These are phyloP conservation scores for Yasuhikotakia modesta DNA, from an alignment of 2,797 vertebrate species.

Conservation along the genomic window DNA sequence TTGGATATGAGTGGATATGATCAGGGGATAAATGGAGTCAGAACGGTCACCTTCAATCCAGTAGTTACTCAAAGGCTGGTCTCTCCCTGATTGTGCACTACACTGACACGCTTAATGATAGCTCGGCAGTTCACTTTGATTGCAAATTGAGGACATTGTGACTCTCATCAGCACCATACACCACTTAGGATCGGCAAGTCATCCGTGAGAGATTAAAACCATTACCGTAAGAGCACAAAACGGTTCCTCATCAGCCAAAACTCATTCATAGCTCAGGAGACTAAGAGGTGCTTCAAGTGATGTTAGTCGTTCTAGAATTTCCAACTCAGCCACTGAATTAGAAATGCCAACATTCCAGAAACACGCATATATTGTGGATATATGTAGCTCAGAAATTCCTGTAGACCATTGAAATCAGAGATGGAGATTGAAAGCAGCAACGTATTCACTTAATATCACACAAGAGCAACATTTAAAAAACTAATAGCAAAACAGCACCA, in stretches of 20 bases:
- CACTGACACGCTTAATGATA: constrained; percentile 2
- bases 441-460: neutral
- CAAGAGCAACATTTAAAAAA: neutral
- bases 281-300: neutral
- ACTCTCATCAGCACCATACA: constrained; percentile 32
- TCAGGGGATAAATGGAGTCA: neutral
- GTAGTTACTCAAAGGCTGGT: neutral
- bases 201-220: constrained; percentile 17
- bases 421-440: no score
- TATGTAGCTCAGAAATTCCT: neutral
- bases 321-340: neutral
- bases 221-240: neutral
- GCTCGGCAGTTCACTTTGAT: constrained; percentile 32
- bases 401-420: no score
- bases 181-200: constrained; percentile 30
- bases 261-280: neutral
- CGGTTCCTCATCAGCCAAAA: neutral
- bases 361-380: no score
- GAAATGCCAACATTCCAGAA: neutral
- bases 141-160: constrained; percentile 33
- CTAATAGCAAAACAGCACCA: neutral
- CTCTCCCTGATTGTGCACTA: constrained; percentile 6
- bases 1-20: neutral
- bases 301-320: neutral
- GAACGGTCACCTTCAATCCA: neutral